Evolutionary conservation across 2,888 invertebrate species (phyloP), one percentile per base, ranked within the genome.

Genomic region (Xestia sexstrigata): DNA sequence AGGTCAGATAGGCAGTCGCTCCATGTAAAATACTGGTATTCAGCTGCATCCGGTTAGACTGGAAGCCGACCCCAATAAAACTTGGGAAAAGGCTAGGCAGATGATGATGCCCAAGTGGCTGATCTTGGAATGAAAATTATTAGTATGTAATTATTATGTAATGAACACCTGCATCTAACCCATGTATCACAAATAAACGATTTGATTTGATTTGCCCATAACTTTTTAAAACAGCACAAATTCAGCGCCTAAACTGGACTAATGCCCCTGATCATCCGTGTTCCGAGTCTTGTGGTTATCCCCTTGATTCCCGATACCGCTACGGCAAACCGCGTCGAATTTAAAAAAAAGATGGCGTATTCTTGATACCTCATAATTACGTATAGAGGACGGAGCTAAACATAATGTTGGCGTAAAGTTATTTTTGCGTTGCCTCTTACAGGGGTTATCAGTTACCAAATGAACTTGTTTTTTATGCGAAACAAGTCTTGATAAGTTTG

Each of bases 391-490:
- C 1, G 1, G 8, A 78, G 20, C 58, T 65, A 71, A 80, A 65
- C 5, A 71, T 15, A 73, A 70, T 52, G 45, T 76, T 72, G 62
- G 39, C 47, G 55, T 60, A 9, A 84, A 58, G 8, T 63, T 58
- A 81, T 74, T 70, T 84, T 47, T 23, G 45, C 17, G n/a, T 35
- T 47, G 13, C 15, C 77, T 76, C 81, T 76, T 52, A 71, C 45
- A 63, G 60, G 58, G 83, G 82, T 85, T 83, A 85, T 85, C 86
- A 70, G 72, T 69, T 82, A 62, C 77, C 49, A 73, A 85, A 82
- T 82, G 39, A 85, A 83, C 82, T 83, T 76, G 82, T 85, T 82
- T 82, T 81, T 84, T 60, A 55, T 45, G 60, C 1, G 39, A 69
- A 60, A 85, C 69, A 7, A 11, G 86, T 73, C 17, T 47, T 35